Conservation (phyloP, 2,113 vertebrate species). For the Panthera leo region DNA sequence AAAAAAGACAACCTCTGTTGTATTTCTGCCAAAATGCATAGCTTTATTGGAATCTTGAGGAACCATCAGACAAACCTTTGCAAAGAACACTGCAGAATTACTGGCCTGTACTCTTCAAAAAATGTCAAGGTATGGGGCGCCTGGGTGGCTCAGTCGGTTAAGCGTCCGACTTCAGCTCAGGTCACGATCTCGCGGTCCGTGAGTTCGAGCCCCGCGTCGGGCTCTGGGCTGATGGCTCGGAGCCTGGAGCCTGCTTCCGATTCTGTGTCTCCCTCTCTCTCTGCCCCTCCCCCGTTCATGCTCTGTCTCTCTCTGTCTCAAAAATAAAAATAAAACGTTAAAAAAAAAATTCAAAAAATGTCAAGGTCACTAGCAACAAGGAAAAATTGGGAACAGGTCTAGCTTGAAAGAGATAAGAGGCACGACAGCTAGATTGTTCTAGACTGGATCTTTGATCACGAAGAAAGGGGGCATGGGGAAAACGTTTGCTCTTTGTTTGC, state of each 20-base stretch:
- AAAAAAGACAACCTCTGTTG: neutral
- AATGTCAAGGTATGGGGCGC: neutral
- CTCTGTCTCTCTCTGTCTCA: too few species aligned
- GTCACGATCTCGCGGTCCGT: too few species aligned
- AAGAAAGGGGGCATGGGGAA: neutral
- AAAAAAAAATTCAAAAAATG: neutral
- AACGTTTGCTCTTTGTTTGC: neutral
- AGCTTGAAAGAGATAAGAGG: neutral
- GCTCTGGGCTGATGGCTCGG: too few species aligned
- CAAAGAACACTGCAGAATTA: neutral
- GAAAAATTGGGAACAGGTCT: neutral
- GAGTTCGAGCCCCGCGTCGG: too few species aligned
- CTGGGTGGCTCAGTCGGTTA: too few species aligned
- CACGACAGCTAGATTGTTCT: neutral
- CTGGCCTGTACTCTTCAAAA: neutral
- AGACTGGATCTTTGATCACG: neutral
- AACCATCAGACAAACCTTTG: constrained; percentile 2
- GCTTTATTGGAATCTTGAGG: constrained; percentile 24
- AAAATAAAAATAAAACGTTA: too few species aligned
- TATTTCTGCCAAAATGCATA: neutral
- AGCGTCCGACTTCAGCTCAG: too few species aligned
- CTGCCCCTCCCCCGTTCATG: too few species aligned
- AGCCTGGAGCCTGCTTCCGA: too few species aligned
- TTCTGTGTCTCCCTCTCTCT: too few species aligned
- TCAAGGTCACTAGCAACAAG: neutral